A percentile compares a stretch with the other conserved stretches of the same genome.
phyloP scores from a whole-genome alignment of 2,797 vertebrate species.

The Hirundo rustica region DNA sequence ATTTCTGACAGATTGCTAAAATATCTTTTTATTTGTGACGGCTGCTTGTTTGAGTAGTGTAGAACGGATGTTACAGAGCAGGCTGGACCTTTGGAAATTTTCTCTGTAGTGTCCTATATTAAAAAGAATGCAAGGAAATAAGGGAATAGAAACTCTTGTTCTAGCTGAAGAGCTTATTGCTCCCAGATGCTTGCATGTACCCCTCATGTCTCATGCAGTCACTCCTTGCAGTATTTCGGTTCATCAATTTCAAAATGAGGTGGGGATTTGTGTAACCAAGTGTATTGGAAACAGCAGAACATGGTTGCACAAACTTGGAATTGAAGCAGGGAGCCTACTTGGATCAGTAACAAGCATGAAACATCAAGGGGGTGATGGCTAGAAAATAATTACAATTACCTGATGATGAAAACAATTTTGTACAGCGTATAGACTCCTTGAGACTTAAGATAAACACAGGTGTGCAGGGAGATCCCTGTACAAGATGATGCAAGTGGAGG shows the following conservation, averaged over 20 bases:
- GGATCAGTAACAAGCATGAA: background rate
- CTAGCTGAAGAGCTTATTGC: background rate
- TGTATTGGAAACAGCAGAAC: background rate
- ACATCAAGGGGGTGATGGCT: background rate
- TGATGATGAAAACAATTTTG: background rate
- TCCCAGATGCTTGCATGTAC: background rate
- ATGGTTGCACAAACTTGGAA: background rate
- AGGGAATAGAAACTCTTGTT: background rate
- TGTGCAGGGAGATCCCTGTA: background rate
- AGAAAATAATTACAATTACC: background rate
- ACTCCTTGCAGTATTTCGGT: background rate
- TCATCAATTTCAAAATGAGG: background rate
- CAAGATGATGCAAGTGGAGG: background rate
- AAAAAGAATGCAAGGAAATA: background rate
- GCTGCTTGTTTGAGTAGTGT: background rate
- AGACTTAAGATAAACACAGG: background rate
- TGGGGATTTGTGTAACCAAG: background rate
- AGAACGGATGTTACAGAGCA: background rate
- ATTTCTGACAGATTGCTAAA: background rate
- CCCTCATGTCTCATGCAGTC: background rate
- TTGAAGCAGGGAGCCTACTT: background rate
- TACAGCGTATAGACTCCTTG: background rate
- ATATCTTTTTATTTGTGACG: background rate
- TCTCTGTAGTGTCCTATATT: background rate
- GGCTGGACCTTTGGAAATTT: background rate